Conservation (phyloP, 2,113 vertebrate genomes). For the Bos javanicus region DNA sequence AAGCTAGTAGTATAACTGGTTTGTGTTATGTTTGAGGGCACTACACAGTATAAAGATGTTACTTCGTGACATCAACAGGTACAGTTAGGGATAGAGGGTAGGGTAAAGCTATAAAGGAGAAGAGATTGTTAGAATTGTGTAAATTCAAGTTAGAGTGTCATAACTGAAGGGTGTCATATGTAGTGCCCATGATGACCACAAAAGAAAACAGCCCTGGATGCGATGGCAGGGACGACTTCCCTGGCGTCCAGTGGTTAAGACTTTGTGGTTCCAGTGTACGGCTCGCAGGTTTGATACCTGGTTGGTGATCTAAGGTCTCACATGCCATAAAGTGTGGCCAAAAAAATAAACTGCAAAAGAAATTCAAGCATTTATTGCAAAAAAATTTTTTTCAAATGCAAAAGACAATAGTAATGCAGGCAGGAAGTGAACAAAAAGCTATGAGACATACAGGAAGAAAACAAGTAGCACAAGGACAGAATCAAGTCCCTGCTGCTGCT, state of each 20-base stretch:
- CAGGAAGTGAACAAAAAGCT: background rate
- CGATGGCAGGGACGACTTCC: background rate
- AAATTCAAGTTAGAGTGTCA: background rate
- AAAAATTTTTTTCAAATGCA: background rate
- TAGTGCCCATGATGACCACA: background rate
- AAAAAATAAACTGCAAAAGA: background rate
- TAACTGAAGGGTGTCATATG: background rate
- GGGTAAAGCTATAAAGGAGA: background rate
- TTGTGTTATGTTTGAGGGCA: background rate
- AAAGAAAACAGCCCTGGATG: background rate
- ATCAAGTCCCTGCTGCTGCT: background rate
- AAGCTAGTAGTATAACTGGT: background rate
- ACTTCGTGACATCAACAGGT: background rate
- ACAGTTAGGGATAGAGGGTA: background rate
- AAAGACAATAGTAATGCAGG: background rate
- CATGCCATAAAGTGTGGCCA: background rate
- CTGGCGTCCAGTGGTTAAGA: background rate
- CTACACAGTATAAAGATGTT: background rate
- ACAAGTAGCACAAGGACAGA: background rate
- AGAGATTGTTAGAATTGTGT: background rate
- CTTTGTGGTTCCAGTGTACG: background rate
- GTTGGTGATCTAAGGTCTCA: background rate
- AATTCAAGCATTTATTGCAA: background rate
- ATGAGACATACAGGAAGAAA: background rate
- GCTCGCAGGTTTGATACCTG: background rate